Evolutionary conservation across 2,888 invertebrate genomes (phyloP).

Genomic region (Dastarcus helophoroides): DNA sequence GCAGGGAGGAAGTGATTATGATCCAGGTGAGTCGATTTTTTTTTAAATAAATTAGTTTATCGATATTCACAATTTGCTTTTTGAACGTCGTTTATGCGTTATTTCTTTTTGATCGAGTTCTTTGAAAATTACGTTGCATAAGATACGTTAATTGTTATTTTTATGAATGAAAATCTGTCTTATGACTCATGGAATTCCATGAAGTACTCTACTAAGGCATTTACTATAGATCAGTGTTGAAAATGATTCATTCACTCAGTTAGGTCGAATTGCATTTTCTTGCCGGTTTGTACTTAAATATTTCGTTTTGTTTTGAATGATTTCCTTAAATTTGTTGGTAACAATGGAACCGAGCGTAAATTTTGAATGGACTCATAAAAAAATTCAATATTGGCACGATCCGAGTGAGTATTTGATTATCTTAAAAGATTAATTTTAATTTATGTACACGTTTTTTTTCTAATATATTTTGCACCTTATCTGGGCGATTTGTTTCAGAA

Average conservation of each 20-base stretch:
- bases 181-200: conserved; percentile 27
- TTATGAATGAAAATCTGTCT: conserved; percentile 26
- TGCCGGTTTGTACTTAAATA: conserved; percentile 1
- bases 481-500: background rate
- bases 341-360: conserved; percentile 14
- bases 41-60: too few species aligned
- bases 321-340: too few species aligned
- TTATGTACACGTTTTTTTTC: conserved; percentile 8
- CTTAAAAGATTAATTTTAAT: conserved; percentile 10
- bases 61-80: conserved; percentile 6
- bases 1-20: conserved; percentile 66
- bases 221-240: conserved; percentile 23
- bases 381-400: conserved; percentile 35
- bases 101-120: conserved; percentile 7
- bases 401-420: conserved; percentile 27
- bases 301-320: too few species aligned
- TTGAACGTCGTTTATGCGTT: conserved; percentile 7
- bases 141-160: conserved; percentile 8
- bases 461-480: conserved; percentile 7
- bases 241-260: conserved; percentile 22
- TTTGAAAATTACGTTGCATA: background rate
- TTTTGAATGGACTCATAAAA: conserved; percentile 28
- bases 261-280: background rate
- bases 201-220: conserved; percentile 25
- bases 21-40: conserved; percentile 51